Conservation (phyloP, 1,140 invertebrate genomes). For the Euglossa dilemma region DNA sequence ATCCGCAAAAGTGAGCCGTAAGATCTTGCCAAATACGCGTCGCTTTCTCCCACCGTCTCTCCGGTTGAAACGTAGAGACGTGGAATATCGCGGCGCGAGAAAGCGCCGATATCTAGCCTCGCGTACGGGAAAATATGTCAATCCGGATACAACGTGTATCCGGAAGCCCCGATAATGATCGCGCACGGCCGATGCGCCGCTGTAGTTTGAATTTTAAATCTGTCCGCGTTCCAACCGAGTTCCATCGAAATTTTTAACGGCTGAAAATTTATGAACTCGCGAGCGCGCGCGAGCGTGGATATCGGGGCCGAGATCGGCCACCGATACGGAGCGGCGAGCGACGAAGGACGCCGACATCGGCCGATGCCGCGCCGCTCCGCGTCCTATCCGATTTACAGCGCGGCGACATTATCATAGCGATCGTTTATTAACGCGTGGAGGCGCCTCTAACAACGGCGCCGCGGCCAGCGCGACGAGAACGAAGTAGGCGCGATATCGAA, state of each 20-base stretch:
- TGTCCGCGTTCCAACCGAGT: neutral
- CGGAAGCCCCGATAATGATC: constrained; percentile 23
- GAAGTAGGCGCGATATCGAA: constrained; percentile 43
- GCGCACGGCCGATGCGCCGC: neutral
- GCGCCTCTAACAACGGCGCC: constrained; percentile 14
- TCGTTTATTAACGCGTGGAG: constrained; percentile 27
- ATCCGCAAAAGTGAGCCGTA: constrained; percentile 30
- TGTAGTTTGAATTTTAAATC: constrained; percentile 29
- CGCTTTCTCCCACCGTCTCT: neutral
- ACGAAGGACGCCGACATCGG: neutral
- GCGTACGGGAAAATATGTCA: constrained; percentile 26
- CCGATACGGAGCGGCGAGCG: neutral
- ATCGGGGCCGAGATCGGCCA: too few relatives aligned
- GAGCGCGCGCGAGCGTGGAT: too few relatives aligned
- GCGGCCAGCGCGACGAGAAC: neutral
- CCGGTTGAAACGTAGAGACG: constrained; percentile 13
- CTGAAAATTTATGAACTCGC: neutral
- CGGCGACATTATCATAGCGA: constrained; percentile 26
- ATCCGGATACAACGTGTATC: constrained; percentile 7
- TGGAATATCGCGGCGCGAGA: constrained; percentile 38
- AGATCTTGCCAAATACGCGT: constrained; percentile 37
- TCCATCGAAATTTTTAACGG: neutral
- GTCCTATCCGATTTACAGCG: constrained; percentile 1
- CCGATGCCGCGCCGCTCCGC: neutral
- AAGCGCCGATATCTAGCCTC: neutral